phyloP scores from a whole-genome alignment of 2,888 invertebrate species.

The Eudasyphora cyanicolor region DNA sequence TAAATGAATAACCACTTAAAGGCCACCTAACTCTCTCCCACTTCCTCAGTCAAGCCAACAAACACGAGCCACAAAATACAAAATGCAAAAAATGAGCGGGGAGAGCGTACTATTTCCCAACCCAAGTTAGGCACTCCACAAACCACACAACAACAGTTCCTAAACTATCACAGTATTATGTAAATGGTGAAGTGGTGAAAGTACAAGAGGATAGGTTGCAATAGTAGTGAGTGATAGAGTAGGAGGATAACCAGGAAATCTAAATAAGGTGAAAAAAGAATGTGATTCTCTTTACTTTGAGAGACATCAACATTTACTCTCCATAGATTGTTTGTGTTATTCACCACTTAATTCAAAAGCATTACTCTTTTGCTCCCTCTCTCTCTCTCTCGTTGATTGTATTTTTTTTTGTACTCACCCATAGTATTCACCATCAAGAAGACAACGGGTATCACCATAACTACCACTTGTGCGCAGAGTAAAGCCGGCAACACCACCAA shows the following conservation, averaged over 20 bases:
- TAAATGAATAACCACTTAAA: constrained; percentile 37
- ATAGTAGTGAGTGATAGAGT: not conserved
- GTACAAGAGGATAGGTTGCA: not conserved
- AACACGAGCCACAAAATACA: not conserved
- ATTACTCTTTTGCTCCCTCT: not conserved
- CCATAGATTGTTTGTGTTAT: too few relatives aligned
- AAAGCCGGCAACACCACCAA: constrained; percentile 59
- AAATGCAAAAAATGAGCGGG: constrained; percentile 20
- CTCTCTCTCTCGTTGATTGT: not conserved
- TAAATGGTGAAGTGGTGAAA: not conserved
- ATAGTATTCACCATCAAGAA: constrained; percentile 73
- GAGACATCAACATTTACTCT: not conserved
- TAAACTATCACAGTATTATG: not conserved
- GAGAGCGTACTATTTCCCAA: too few relatives aligned
- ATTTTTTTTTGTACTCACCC: constrained; percentile 70
- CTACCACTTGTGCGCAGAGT: constrained; percentile 69
- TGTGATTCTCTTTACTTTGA: too few relatives aligned
- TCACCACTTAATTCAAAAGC: not conserved
- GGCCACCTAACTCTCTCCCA: constrained; percentile 14
- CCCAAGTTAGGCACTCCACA: too few relatives aligned
- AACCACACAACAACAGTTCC: not conserved
- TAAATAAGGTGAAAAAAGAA: too few relatives aligned
- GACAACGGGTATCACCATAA: constrained; percentile 74
- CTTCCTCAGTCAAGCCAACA: too few relatives aligned
- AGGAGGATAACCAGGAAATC: too few relatives aligned